Percentiles rank a stretch among this genome's conserved stretches.
phyloP scores from a whole-genome alignment of 2,797 vertebrate species.

The Capromys pilorides region DNA sequence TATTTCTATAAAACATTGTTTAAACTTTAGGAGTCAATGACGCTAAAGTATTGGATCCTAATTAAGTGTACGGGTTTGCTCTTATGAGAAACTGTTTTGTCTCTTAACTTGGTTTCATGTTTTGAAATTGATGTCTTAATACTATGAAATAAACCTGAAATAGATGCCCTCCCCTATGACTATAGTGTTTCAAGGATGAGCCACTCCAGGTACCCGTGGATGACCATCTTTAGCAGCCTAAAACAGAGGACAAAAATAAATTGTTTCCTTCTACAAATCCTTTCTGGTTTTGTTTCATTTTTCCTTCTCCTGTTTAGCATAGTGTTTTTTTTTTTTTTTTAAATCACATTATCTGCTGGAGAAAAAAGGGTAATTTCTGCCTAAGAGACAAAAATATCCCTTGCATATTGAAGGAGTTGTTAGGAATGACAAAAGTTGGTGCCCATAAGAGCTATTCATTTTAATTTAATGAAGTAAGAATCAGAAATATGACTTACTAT shows the following conservation, averaged over 20 bases:
- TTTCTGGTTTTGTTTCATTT: conserved; percentile 15
- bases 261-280: conserved; percentile 68
- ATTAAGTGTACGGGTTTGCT: not conserved
- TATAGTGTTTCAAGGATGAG: conserved; percentile 38
- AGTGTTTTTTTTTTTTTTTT: conserved; percentile 58
- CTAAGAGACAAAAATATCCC: not conserved
- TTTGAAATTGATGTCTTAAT: not conserved
- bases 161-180: conserved; percentile 50
- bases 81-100: conserved; percentile 55
- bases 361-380: conserved; percentile 58
- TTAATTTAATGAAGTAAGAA: not conserved
- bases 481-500: not conserved
- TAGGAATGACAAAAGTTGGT: not conserved
- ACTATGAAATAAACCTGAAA: not conserved
- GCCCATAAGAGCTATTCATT: not conserved
- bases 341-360: not conserved
- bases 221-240: conserved; percentile 59
- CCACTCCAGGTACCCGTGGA: not conserved
- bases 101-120: not conserved
- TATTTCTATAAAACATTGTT: not conserved
- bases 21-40: not conserved
- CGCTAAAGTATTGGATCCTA: not conserved
- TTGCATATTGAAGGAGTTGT: not conserved
- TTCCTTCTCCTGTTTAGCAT: not conserved
- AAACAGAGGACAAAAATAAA: conserved; percentile 1